Base-by-base conservation (phyloP, 2,797 vertebrate species). In the Eutrigla gurnardus region DNA sequence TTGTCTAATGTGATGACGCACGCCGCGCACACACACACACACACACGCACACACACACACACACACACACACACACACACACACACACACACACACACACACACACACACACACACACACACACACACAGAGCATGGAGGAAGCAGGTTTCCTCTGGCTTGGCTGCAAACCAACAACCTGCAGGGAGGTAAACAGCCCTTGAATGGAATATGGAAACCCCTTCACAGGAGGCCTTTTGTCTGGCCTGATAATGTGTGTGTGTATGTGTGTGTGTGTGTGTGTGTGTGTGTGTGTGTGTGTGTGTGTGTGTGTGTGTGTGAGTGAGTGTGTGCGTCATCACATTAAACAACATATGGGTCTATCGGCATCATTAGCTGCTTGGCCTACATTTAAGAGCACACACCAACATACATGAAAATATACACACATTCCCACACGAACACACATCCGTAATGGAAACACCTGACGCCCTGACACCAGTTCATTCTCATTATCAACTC, bases 141-240 rank as follows among this genome's bases (percentile, higher is more conserved):
- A 63, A 78, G 42, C 17, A 73, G 46, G 65, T 70, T 75, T 25
- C 63, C 67, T 73, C 18, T 45, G 45, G 32, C 69, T 81, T 90
- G 82, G 78, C 86, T 67, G 37, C 36, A 69, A 85, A 87, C 71
- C 85, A 88, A 62, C 68, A 84, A 82, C 63, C 87, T 81, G 67
- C 59, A 72, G 79, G 53, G 80, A 87, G 73, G 76, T 79, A 83
- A 90, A 82, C 73, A 70, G 69, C 65, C 54, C 74, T 80, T 86
- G 63, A 82, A 77, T 46, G 53, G 70, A 72, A 80, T 43, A 78
- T 65, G 61, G 73, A 84, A 83, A 86, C 54, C 43, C 43, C 61
- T 72, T 67, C 57, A 73, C 58, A 79, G 74, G 75, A 83, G 52
- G 82, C 66, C 35, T 52, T 58, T 47, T 75, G 80, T 75, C 62